Percentiles rank a stretch among this genome's conserved stretches.
Conservation (phyloP, 35 echinoderm and acorn worm genomes). For the Strongylocentrotus purpuratus region DNA sequence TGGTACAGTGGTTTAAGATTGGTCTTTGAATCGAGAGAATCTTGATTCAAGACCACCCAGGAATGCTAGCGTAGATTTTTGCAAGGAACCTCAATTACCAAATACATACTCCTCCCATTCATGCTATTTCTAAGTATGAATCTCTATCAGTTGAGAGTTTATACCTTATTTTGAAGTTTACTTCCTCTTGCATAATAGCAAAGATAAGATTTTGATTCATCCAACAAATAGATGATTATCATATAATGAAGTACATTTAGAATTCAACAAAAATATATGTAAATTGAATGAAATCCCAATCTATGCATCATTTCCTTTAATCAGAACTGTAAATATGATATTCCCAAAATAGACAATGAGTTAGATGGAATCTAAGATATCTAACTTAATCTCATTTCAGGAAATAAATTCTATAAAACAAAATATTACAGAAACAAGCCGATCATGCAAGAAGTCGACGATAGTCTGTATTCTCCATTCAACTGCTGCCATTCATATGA, state of each 20-base stretch:
- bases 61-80: too few species aligned
- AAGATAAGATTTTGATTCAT: too few species aligned
- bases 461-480: not conserved
- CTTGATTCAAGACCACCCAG: too few species aligned
- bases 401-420: not conserved
- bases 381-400: not conserved
- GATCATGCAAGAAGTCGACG: not conserved
- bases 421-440: not conserved
- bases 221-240: not conserved
- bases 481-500: not conserved
- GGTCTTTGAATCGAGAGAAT: too few species aligned
- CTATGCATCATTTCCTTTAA: not conserved
- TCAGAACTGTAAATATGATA: not conserved
- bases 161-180: too few species aligned
- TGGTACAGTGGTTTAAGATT: too few species aligned
- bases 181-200: too few species aligned
- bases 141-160: too few species aligned
- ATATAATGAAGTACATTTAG: not conserved
- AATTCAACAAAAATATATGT: not conserved
- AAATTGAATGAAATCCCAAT: not conserved
- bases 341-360: not conserved
- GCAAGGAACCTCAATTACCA: too few species aligned
- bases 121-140: too few species aligned
- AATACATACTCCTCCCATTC: too few species aligned
- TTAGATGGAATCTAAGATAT: not conserved